A percentile compares a stretch with the other conserved stretches of the same genome.
phyloP scores from a whole-genome alignment of 2,888 invertebrate species.

The Silvanus unidentatus region DNA sequence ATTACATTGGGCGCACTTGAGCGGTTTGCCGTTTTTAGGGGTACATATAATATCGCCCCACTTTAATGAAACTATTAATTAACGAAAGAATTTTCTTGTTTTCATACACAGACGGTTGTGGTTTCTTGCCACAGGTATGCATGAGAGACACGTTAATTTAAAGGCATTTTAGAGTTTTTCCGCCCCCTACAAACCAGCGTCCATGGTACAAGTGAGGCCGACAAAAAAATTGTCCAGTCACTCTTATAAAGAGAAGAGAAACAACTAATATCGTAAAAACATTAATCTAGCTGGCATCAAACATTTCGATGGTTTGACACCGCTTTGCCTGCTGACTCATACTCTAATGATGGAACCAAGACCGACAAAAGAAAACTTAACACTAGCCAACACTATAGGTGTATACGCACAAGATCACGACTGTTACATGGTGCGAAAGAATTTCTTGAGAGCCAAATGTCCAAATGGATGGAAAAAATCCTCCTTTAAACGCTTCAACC shows the following conservation, averaged over 20 bases:
- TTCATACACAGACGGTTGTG: too few species aligned
- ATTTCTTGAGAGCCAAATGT: neutral
- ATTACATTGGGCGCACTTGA: conserved; percentile 3
- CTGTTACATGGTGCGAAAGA: conserved; percentile 10
- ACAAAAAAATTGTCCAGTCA: conserved; percentile 33
- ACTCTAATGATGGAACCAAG: conserved; percentile 37
- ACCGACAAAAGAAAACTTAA: conserved; percentile 36
- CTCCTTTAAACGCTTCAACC: conserved; percentile 18
- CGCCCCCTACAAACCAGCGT: conserved; percentile 14
- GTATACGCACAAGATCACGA: conserved; percentile 24
- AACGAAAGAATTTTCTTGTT: too few species aligned
- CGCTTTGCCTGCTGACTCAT: conserved; percentile 35
- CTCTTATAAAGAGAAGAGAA: conserved; percentile 26
- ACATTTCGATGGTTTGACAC: conserved; percentile 27
- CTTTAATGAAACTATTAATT: neutral
- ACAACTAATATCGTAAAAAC: conserved; percentile 43
- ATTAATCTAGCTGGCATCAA: conserved; percentile 46
- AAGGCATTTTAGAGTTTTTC: conserved; percentile 31
- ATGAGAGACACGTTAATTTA: conserved; percentile 26
- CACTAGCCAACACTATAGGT: conserved; percentile 25
- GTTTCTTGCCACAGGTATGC: neutral
- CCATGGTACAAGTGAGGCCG: conserved; percentile 3
- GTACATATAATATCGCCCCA: neutral
- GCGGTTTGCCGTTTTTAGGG: conserved; percentile 2
- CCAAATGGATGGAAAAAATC: conserved; percentile 14